Conservation (phyloP, 2,888 invertebrate genomes). For the Lathronympha strigana region DNA sequence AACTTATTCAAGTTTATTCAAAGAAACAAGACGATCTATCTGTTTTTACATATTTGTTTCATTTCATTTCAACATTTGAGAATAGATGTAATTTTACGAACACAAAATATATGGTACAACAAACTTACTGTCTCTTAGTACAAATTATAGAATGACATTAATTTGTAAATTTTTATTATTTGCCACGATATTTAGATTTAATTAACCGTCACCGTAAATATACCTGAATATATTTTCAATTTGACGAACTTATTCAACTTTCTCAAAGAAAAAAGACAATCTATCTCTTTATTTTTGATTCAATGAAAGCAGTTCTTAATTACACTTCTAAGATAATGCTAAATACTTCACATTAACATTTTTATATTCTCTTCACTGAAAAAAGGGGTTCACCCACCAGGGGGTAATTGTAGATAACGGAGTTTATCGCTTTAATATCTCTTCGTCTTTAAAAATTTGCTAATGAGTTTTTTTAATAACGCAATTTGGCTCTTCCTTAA, state of each 20-base stretch:
- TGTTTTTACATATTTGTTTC: constrained; percentile 13
- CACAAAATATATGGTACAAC: no score
- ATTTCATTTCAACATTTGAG: no score
- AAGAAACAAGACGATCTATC: neutral
- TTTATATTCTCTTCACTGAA: constrained; percentile 65
- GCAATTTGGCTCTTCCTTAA: constrained; percentile 74
- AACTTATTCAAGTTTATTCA: neutral
- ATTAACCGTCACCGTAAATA: no score
- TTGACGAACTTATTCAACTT: neutral
- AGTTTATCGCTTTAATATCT: constrained; percentile 81
- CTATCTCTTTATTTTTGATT: constrained; percentile 6
- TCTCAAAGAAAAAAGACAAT: neutral
- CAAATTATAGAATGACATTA: no score
- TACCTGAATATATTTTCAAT: no score
- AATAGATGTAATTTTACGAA: no score
- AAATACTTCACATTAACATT: constrained; percentile 62
- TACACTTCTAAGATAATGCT: constrained; percentile 40
- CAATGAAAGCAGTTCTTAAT: constrained; percentile 17
- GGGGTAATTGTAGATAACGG: constrained; percentile 72
- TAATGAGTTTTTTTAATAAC: constrained; percentile 84
- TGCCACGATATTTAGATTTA: no score
- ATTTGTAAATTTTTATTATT: no score
- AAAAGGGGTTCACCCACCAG: constrained; percentile 65
- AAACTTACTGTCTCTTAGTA: no score
- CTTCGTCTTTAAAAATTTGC: constrained; percentile 82